Percentiles rank a stretch among this genome's conserved stretches.
Conservation (phyloP, 2,797 vertebrate species). For the Lepus oiostolus region DNA sequence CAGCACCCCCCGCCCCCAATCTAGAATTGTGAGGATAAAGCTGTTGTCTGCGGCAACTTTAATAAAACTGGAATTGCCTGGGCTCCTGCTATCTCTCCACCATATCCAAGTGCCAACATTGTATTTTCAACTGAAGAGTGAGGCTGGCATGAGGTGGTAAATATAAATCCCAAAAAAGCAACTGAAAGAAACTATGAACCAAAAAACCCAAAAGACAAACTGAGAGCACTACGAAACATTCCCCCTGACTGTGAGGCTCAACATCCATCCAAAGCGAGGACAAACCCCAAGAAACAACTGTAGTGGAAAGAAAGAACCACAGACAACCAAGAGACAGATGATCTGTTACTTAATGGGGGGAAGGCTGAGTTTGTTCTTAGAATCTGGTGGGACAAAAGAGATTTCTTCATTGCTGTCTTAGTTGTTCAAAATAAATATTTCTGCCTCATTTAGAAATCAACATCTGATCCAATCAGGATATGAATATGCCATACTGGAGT, state of each 20-base stretch:
- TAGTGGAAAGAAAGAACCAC: background rate
- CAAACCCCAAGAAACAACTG: background rate
- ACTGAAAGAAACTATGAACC: background rate
- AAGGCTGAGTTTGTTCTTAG: background rate
- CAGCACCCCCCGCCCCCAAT: background rate
- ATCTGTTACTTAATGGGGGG: background rate
- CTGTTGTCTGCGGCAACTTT: background rate
- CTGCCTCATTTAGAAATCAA: background rate
- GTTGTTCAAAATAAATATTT: slow-evolving; percentile 12
- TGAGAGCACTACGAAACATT: background rate
- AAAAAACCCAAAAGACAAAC: background rate
- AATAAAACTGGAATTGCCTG: slow-evolving; percentile 13
- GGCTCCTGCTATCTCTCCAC: background rate
- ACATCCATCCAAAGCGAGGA: background rate
- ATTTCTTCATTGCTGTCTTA: background rate
- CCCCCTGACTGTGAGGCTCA: background rate
- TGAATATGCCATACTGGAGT: background rate
- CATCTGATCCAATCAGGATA: background rate
- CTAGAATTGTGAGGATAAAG: slow-evolving; percentile 37
- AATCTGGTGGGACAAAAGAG: background rate
- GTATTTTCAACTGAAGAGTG: background rate
- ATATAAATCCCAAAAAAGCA: background rate
- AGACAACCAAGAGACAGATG: background rate
- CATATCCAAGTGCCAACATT: background rate
- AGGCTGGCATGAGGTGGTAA: background rate